Percentiles rank a stretch among this genome's conserved stretches.
Conservation (phyloP, 2,888 invertebrate species). For the Gibbula magus region DNA sequence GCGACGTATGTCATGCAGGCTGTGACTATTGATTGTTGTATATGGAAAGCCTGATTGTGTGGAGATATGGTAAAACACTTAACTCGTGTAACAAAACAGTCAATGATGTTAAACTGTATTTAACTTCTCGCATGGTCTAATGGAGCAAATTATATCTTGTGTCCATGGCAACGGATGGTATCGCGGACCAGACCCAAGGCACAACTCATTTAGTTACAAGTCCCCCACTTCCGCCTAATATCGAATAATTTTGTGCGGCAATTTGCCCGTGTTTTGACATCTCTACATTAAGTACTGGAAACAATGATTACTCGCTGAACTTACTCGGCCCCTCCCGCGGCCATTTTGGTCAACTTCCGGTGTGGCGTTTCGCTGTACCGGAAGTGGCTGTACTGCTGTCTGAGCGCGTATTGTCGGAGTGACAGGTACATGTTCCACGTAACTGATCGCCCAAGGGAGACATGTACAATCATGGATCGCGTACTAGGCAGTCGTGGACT, state of each 20-base stretch:
- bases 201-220: background rate
- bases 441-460: no score
- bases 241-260: background rate
- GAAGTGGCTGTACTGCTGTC: background rate
- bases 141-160: constrained; percentile 20
- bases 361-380: background rate
- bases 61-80: constrained; percentile 26
- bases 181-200: background rate
- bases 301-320: background rate
- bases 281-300: background rate
- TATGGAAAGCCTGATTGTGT: background rate
- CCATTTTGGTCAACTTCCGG: constrained; percentile 14
- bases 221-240: background rate
- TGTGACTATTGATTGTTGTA: background rate
- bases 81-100: constrained; percentile 6
- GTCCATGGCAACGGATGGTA: constrained; percentile 15
- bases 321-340: background rate
- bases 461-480: no score
- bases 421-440: no score
- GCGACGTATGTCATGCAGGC: background rate
- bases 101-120: constrained; percentile 26
- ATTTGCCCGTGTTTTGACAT: constrained; percentile 20
- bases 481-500: no score
- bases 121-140: constrained; percentile 5
- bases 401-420: background rate